These are phyloP conservation scores for Scaptomyza graminum DNA, from an alignment of 1,140 invertebrate genomes.

Conservation along the genomic window DNA sequence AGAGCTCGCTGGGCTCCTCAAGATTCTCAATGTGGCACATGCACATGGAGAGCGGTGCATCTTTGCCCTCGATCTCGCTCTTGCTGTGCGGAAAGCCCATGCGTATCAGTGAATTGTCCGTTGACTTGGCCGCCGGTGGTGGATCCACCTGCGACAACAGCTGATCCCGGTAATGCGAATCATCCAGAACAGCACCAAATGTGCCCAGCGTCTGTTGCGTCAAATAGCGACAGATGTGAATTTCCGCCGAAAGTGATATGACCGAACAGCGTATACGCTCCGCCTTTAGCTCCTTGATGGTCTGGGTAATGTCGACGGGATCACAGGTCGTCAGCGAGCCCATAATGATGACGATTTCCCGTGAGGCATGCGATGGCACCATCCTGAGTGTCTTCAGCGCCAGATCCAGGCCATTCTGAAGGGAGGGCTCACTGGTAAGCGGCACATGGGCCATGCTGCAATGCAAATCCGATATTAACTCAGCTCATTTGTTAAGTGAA, in stretches of 20 bases:
- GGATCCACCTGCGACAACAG: constrained; percentile 92
- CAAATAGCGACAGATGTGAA: constrained; percentile 93
- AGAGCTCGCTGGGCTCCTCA: constrained; percentile 87
- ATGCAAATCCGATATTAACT: neutral
- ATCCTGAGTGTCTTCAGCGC: constrained; percentile 93
- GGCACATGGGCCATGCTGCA: constrained; percentile 86
- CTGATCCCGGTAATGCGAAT: constrained; percentile 94
- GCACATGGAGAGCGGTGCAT: constrained; percentile 90
- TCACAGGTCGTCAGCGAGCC: constrained; percentile 98
- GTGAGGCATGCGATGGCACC: constrained; percentile 95
- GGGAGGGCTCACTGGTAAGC: constrained; percentile 94
- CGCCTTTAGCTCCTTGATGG: constrained; percentile 89
- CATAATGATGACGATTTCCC: constrained; percentile 95
- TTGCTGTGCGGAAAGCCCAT: constrained; percentile 94
- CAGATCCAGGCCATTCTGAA: constrained; percentile 97
- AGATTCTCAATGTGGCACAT: constrained; percentile 94
- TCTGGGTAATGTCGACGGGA: constrained; percentile 95
- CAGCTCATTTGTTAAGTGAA: neutral
- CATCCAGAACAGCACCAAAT: constrained; percentile 89
- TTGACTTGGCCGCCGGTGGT: constrained; percentile 91
- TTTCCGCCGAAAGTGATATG: constrained; percentile 97
- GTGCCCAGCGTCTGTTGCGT: constrained; percentile 89
- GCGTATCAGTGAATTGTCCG: constrained; percentile 94
- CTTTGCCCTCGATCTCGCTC: constrained; percentile 85
- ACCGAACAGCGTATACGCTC: constrained; percentile 95